phyloP scores from a whole-genome alignment of 37 sponge, comb jelly and placozoan species.

The Eunapius fragilis region DNA sequence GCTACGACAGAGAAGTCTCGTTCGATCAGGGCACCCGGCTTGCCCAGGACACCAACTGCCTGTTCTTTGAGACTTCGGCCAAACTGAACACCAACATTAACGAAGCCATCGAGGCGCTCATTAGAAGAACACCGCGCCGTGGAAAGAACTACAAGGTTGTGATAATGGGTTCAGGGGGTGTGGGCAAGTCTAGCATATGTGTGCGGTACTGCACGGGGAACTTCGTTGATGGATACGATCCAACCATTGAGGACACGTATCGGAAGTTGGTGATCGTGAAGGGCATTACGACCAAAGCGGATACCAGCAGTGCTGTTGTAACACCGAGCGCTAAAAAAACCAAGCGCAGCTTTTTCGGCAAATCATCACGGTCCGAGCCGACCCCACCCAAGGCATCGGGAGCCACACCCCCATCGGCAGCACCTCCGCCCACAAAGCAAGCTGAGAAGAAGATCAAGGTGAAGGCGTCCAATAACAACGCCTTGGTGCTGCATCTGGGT shows the following conservation, averaged over 20 bases:
- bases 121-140: slow-evolving; percentile 54
- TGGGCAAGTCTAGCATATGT: slow-evolving; percentile 86
- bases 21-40: slow-evolving; percentile 51
- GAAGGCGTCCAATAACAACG: slow-evolving; percentile 63
- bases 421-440: slow-evolving; percentile 19
- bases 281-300: slow-evolving; percentile 26
- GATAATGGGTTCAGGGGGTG: slow-evolving; percentile 86
- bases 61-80: slow-evolving; percentile 93
- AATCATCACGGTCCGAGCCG: slow-evolving; percentile 15
- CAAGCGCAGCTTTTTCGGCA: slow-evolving; percentile 31
- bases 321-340: background rate
- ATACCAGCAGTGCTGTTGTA: background rate
- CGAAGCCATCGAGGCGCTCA: slow-evolving; percentile 81
- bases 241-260: slow-evolving; percentile 95
- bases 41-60: slow-evolving; percentile 63
- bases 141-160: slow-evolving; percentile 71
- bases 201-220: slow-evolving; percentile 66
- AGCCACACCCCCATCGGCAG: slow-evolving; percentile 5
- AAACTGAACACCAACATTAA: slow-evolving; percentile 69
- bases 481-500: slow-evolving; percentile 75
- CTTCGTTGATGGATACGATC: slow-evolving; percentile 88
- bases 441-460: slow-evolving; percentile 76
- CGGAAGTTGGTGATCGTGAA: slow-evolving; percentile 83
- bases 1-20: slow-evolving; percentile 51
- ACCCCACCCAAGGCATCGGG: background rate